phyloP scores from a whole-genome alignment of 2,113 vertebrate genomes.

The Chinchilla lanigera region DNA sequence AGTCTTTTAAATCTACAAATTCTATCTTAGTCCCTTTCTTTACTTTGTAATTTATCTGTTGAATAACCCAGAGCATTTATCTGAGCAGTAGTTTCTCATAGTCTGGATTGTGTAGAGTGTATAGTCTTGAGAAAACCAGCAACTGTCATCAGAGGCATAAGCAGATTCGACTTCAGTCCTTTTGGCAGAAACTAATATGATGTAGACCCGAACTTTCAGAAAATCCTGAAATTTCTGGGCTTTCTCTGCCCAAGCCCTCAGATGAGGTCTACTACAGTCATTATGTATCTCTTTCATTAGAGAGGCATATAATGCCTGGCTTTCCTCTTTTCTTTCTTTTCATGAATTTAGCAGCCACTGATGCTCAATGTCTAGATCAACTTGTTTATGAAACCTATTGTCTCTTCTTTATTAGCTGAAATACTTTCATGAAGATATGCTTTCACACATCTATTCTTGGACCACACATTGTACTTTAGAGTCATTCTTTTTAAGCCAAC shows the following conservation, averaged over 20 bases:
- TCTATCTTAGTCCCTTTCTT: neutral
- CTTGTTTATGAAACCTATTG: neutral
- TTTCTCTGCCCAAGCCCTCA: no score
- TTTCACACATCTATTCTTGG: neutral
- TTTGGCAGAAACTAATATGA: no score
- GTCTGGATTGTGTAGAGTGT: neutral
- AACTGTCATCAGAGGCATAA: neutral
- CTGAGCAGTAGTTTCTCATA: neutral
- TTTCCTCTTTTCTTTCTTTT: neutral
- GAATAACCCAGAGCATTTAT: neutral
- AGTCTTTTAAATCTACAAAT: neutral
- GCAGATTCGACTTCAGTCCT: neutral
- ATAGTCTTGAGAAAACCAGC: neutral
- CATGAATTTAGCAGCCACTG: neutral
- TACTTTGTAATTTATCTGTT: neutral
- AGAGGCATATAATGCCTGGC: neutral
- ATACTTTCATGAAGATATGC: neutral
- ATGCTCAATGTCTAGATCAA: neutral
- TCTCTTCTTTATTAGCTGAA: neutral
- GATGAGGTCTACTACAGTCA: no score
- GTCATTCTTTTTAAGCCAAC: neutral
- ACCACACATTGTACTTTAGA: neutral
- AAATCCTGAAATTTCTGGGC: neutral
- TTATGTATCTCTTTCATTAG: neutral
- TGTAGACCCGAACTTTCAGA: no score